Conservation (phyloP, 2,113 vertebrate genomes). For the Lophotis ruficrista region DNA sequence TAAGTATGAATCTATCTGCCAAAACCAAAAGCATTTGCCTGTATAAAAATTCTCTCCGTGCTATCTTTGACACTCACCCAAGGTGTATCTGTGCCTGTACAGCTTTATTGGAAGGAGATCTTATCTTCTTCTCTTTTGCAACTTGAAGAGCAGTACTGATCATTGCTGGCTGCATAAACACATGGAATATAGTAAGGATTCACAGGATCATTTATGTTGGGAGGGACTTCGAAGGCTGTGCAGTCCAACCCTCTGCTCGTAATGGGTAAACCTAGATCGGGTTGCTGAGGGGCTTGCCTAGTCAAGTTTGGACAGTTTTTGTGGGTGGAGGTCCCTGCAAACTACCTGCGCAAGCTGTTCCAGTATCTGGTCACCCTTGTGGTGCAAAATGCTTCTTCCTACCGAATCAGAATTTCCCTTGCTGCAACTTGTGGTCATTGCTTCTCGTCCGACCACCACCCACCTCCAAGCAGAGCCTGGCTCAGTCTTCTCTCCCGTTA, state of each 20-base stretch:
- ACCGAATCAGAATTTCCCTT: not conserved
- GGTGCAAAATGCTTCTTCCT: not conserved
- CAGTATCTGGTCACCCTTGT: not conserved
- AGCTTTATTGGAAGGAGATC: not conserved
- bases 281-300: not conserved
- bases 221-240: not conserved
- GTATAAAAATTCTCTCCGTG: not conserved
- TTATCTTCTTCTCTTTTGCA: not conserved
- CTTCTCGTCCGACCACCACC: not conserved
- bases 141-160: not conserved
- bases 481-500: not conserved
- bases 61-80: not conserved
- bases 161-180: not conserved
- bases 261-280: not conserved
- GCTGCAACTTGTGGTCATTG: not conserved
- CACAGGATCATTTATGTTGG: not conserved
- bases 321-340: not conserved
- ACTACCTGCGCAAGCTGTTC: not conserved
- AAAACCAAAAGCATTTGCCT: not conserved
- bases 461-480: not conserved
- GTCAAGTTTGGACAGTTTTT: not conserved
- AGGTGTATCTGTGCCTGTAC: not conserved
- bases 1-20: not conserved
- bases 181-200: not conserved
- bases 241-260: not conserved